Conservation (phyloP, 1,140 invertebrate species). For the Pseudachorutes palmiensis region DNA sequence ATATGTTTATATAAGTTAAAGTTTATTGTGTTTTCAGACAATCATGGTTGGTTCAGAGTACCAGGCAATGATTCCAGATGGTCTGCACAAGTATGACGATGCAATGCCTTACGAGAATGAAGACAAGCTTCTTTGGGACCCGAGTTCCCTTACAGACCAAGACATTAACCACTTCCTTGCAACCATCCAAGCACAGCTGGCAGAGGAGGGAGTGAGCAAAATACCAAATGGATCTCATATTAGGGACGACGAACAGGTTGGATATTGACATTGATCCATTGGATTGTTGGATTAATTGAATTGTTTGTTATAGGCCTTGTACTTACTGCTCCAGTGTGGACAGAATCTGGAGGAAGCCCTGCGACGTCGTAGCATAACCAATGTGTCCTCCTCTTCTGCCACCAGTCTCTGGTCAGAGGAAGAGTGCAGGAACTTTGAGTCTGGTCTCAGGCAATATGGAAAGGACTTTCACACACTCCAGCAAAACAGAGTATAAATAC, state of each 20-base stretch:
- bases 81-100: slow-evolving; percentile 81
- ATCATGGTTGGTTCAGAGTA: slow-evolving; percentile 94
- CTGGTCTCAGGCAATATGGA: slow-evolving; percentile 80
- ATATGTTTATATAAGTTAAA: not conserved
- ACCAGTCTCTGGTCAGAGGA: slow-evolving; percentile 93
- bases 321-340: slow-evolving; percentile 83
- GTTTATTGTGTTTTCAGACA: slow-evolving; percentile 48
- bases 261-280: not conserved
- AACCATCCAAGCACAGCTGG: slow-evolving; percentile 52
- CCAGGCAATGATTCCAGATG: slow-evolving; percentile 87
- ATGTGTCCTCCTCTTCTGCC: slow-evolving; percentile 50
- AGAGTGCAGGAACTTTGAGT: slow-evolving; percentile 94
- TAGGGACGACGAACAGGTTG: slow-evolving; percentile 74
- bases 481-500: slow-evolving; percentile 63
- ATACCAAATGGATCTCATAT: slow-evolving; percentile 68
- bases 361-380: slow-evolving; percentile 70
- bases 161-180: slow-evolving; percentile 73
- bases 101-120: slow-evolving; percentile 91
- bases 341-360: slow-evolving; percentile 90
- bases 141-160: slow-evolving; percentile 60
- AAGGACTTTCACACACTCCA: slow-evolving; percentile 95
- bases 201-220: slow-evolving; percentile 49
- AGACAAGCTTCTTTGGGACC: slow-evolving; percentile 90
- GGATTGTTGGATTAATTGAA: slow-evolving; percentile 6
- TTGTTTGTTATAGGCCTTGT: slow-evolving; percentile 61